A percentile compares a stretch with the other conserved stretches of the same genome.
These are phyloP conservation scores for Halcyon malimbica DNA, from an alignment of 2,113 vertebrate species.

Conservation along the genomic window DNA sequence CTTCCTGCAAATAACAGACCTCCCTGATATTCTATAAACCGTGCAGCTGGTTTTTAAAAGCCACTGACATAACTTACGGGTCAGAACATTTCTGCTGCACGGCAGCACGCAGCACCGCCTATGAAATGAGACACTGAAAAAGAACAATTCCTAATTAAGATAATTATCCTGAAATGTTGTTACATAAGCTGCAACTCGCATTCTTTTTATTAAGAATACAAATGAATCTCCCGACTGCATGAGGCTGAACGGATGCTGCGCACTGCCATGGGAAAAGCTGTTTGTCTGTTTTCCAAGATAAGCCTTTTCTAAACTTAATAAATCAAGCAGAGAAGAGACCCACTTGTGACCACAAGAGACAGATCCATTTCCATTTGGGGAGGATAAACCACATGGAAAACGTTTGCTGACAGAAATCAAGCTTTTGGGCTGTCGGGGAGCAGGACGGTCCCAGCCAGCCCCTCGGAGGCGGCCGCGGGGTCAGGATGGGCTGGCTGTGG, in stretches of 20 bases:
- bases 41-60: background rate
- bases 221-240: background rate
- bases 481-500: background rate
- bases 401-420: background rate
- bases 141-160: background rate
- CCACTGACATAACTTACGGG: background rate
- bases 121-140: background rate
- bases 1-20: conserved; percentile 50
- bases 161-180: background rate
- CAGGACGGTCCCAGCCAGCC: background rate
- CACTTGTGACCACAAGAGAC: background rate
- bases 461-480: background rate
- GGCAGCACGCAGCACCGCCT: background rate
- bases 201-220: background rate
- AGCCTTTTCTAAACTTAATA: background rate
- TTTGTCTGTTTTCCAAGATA: background rate
- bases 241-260: background rate
- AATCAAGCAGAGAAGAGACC: background rate
- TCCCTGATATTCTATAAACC: background rate
- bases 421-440: background rate
- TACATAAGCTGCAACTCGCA: background rate
- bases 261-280: background rate
- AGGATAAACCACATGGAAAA: accelerated
- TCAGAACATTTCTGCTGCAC: background rate
- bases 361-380: background rate